Evolutionary conservation across 2,113 vertebrate species (phyloP).

Genomic region (Erythrocebus patas): DNA sequence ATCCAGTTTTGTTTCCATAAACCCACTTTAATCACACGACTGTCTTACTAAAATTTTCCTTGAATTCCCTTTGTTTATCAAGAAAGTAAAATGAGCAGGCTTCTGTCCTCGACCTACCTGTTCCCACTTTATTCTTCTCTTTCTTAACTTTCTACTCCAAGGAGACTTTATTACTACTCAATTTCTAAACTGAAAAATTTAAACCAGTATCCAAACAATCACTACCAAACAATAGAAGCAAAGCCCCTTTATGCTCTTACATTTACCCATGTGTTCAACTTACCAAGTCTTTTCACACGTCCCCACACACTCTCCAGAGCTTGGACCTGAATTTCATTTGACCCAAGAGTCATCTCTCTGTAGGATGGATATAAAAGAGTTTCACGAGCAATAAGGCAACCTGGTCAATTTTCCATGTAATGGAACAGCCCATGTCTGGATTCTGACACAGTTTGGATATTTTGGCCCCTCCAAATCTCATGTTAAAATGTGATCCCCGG

Average conservation of each 20-base stretch:
- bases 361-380: neutral
- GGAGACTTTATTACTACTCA: neutral
- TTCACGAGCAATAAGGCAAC: neutral
- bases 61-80: neutral
- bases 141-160: neutral
- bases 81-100: neutral
- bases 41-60: slow-evolving; percentile 4
- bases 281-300: neutral
- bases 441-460: neutral
- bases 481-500: too few relatives aligned
- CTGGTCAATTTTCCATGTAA: neutral
- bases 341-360: neutral
- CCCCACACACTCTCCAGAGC: neutral
- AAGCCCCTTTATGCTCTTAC: neutral
- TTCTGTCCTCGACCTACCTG: neutral
- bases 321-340: neutral
- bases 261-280: neutral
- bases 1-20: neutral
- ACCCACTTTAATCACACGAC: neutral
- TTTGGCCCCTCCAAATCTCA: too few relatives aligned
- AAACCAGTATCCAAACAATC: neutral
- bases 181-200: neutral
- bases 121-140: neutral
- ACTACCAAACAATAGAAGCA: neutral
- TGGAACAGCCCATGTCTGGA: neutral